Percentiles rank a stretch among this genome's conserved stretches.
These are phyloP conservation scores for Hirtodrosophila duncani DNA, from an alignment of 2,888 invertebrate species.

Conservation along the genomic window DNA sequence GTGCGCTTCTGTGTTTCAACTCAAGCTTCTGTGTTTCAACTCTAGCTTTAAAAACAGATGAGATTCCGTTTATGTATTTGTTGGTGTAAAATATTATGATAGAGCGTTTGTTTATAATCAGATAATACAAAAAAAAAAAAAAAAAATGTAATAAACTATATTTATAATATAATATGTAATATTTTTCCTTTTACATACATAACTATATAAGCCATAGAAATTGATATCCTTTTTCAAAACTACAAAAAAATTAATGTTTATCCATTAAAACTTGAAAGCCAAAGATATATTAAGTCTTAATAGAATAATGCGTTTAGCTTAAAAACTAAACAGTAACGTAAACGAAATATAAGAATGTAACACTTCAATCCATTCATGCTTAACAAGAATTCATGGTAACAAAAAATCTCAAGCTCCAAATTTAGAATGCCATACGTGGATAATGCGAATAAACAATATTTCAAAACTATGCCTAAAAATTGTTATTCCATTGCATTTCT, in stretches of 20 bases:
- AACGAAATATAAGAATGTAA: slow-evolving; percentile 10
- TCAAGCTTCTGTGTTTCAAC: slow-evolving; percentile 23
- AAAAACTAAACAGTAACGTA: slow-evolving; percentile 21
- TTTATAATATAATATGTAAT: slow-evolving; percentile 52
- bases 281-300: slow-evolving; percentile 13
- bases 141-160: slow-evolving; percentile 49
- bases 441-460: slow-evolving; percentile 63
- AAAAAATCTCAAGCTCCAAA: too few relatives aligned
- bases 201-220: slow-evolving; percentile 17
- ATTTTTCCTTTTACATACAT: slow-evolving; percentile 14
- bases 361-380: slow-evolving; percentile 15
- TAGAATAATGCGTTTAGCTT: slow-evolving; percentile 11
- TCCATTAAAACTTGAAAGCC: slow-evolving; percentile 40
- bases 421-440: slow-evolving; percentile 10
- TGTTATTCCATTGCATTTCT: slow-evolving; percentile 71
- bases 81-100: slow-evolving; percentile 7
- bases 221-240: slow-evolving; percentile 60
- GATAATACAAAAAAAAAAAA: slow-evolving; percentile 43
- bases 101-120: slow-evolving; percentile 22
- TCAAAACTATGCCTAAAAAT: slow-evolving; percentile 63
- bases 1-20: too few relatives aligned
- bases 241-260: slow-evolving; percentile 54
- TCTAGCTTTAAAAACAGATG: slow-evolving; percentile 23
- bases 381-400: slow-evolving; percentile 53
- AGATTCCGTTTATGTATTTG: slow-evolving; percentile 27